Evolutionary conservation across 1,140 invertebrate genomes (phyloP), one percentile per base, ranked within the genome.

Genomic region (Cydia amplana): DNA sequence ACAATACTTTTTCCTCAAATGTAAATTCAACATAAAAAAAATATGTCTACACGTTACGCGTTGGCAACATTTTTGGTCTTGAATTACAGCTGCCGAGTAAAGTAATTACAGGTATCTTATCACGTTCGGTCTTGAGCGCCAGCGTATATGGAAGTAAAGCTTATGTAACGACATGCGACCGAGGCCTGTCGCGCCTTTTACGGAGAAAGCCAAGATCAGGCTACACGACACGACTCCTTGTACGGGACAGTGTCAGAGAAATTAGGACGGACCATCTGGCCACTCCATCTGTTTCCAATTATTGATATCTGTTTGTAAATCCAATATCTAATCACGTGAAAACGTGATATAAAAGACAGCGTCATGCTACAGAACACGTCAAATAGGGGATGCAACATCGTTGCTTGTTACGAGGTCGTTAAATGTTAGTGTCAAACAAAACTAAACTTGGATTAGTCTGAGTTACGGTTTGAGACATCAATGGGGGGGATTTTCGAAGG

Each of bases 121-220:
- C 25, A 40, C 16, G 72, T 67, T 36, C 16, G 77, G 60, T 81
- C 80, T 87, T 87, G 79, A 84, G n/a, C 83, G 85, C 87, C 80
- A 83, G 76, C 79, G 76, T 87, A 90, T 86, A 91, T 87, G 89
- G 89, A 78, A 82, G 82, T 83, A 86, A 81, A 83, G 80, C 87
- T 91, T 91, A 92, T 92, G 86, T 90, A 91, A 92, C 80, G 80
- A 86, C 82, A 87, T 85, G 82, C 82, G 82, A 87, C 83, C 82
- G 86, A 82, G 83, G 86, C 85, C 82, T 76, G 87, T 83, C 75
- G 79, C 75, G 70, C 91, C 91, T 78, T 92, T 84, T 85, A 87
- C 83, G 91, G 91, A 75, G 79, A 83, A 80, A 87, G 85, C 84
- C 85, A 87, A 88, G 87, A 85, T 88, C 90, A 77, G 78, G 83